Evolutionary conservation across 37 sponge, comb jelly and placozoan genomes (phyloP).

Genomic region (Theonella swinhoei): DNA sequence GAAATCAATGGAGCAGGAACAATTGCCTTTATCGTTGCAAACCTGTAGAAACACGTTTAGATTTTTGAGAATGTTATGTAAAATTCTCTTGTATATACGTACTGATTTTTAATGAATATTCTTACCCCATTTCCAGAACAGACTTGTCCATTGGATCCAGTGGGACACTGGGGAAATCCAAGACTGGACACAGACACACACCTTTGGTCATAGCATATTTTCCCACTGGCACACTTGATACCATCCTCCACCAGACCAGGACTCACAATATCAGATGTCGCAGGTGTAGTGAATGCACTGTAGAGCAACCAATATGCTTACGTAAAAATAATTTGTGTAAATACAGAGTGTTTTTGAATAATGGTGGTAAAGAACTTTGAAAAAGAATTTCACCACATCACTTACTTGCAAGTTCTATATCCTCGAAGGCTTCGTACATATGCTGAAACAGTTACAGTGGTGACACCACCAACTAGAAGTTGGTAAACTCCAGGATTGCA

Average conservation of each 20-base stretch:
- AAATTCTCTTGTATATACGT: too few relatives aligned
- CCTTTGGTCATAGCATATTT: not conserved
- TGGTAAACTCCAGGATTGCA: not conserved
- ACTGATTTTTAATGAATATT: not conserved
- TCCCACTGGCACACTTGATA: constrained; percentile 25
- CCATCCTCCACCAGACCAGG: constrained; percentile 52
- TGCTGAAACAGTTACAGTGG: too few relatives aligned
- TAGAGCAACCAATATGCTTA: not conserved
- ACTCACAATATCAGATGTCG: constrained; percentile 2
- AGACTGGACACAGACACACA: not conserved
- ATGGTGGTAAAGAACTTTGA: too few relatives aligned
- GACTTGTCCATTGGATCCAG: constrained; percentile 35
- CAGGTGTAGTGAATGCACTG: constrained; percentile 23
- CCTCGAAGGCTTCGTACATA: too few relatives aligned
- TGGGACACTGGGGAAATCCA: constrained; percentile 26
- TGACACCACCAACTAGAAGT: not conserved
- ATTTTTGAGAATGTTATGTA: not conserved
- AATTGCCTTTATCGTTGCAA: constrained; percentile 43
- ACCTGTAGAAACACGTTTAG: constrained; percentile 10
- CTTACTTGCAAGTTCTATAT: not conserved
- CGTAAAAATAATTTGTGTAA: not conserved
- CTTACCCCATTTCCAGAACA: constrained; percentile 79
- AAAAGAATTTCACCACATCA: too few relatives aligned
- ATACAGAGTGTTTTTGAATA: too few relatives aligned
- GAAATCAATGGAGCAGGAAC: constrained; percentile 64